phyloP scores from a whole-genome alignment of 2,888 invertebrate species.

The Erebia epiphron region DNA sequence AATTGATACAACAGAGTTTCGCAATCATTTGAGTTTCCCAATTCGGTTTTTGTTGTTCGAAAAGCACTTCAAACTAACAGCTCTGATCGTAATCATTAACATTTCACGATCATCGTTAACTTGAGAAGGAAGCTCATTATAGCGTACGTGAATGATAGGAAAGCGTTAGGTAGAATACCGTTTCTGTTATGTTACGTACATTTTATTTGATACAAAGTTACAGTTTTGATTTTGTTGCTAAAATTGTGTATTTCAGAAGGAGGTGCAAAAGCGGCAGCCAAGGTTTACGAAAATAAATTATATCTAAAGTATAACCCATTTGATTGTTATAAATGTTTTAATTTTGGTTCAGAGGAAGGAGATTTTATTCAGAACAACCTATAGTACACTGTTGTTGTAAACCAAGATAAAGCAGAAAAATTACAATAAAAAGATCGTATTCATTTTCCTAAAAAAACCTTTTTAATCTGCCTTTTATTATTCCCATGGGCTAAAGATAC shows the following conservation, averaged over 20 bases:
- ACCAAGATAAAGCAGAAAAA: too few species aligned
- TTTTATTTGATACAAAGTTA: neutral
- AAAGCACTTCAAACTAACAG: slow-evolving; percentile 1
- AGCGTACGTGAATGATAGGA: neutral
- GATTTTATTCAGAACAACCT: too few species aligned
- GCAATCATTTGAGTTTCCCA: neutral
- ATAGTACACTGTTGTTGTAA: too few species aligned
- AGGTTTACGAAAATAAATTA: too few species aligned
- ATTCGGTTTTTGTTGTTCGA: slow-evolving; percentile 9
- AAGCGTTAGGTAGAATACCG: neutral
- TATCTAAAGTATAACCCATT: too few species aligned
- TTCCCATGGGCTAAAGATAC: neutral
- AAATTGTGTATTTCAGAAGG: too few species aligned
- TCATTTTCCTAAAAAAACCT: neutral
- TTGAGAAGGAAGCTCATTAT: neutral
- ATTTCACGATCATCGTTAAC: slow-evolving; percentile 12
- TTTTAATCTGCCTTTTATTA: neutral
- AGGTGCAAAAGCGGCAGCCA: too few species aligned
- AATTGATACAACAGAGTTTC: slow-evolving; percentile 2
- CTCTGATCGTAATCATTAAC: slow-evolving; percentile 1
- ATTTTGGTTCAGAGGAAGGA: too few species aligned
- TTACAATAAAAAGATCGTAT: neutral
- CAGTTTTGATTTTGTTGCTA: neutral
- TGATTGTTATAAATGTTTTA: too few species aligned
- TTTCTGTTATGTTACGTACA: too few species aligned